These are phyloP conservation scores for Maniola hyperantus DNA, from an alignment of 2,888 invertebrate genomes.

Conservation along the genomic window DNA sequence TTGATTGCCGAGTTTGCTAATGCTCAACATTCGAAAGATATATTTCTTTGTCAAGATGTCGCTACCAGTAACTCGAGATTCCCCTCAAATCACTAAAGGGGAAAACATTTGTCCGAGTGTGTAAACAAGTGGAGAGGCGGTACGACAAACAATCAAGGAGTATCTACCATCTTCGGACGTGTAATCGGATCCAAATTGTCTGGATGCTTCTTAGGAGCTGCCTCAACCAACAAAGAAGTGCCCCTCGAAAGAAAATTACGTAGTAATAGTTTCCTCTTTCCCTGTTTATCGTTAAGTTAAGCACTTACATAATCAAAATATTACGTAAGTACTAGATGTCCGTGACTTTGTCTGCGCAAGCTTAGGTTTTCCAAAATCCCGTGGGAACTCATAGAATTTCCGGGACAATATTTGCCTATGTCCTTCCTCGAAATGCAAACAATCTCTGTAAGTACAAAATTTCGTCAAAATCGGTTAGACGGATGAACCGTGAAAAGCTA, in stretches of 20 bases:
- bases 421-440: no score
- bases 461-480: no score
- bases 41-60: conserved; percentile 44
- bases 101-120: conserved; percentile 59
- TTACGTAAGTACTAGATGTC: not conserved
- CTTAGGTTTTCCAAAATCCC: no score
- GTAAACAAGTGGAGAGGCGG: conserved; percentile 62
- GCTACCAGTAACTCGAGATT: conserved; percentile 60
- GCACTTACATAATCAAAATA: not conserved
- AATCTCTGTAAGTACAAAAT: no score
- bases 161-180: conserved; percentile 55
- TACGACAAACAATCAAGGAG: conserved; percentile 67
- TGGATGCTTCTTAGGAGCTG: conserved; percentile 55
- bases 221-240: conserved; percentile 58
- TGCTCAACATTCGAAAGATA: conserved; percentile 34
- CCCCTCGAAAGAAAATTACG: conserved; percentile 58
- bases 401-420: no score
- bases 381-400: no score
- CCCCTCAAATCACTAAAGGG: conserved; percentile 55
- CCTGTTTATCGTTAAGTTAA: not conserved
- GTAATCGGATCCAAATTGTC: conserved; percentile 73
- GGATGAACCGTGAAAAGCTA: no score
- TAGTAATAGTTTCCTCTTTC: conserved; percentile 28
- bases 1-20: conserved; percentile 30
- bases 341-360: not conserved